A percentile compares a stretch with the other conserved stretches of the same genome.
Conservation (phyloP, 1,140 invertebrate species). For the Halyomorpha halys region DNA sequence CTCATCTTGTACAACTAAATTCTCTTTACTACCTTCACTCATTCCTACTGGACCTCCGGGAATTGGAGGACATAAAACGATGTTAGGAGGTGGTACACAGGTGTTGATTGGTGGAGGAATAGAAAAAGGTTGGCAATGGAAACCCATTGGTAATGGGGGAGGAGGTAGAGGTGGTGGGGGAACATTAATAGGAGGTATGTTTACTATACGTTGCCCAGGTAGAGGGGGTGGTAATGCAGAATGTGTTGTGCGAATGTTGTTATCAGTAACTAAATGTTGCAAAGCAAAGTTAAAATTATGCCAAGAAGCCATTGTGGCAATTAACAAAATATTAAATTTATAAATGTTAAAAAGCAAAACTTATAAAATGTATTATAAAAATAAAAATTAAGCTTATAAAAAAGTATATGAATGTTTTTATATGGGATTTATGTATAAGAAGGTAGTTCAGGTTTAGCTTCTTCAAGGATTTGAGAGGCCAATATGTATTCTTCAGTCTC, state of each 20-base stretch:
- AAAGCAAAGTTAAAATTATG: constrained; percentile 5
- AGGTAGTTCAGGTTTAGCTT: constrained; percentile 52
- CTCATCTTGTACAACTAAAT: background rate
- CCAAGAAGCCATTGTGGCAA: background rate
- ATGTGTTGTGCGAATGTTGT: background rate
- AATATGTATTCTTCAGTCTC: constrained; percentile 59
- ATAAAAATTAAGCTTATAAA: constrained; percentile 5
- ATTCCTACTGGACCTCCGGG: background rate
- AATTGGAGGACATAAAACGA: background rate
- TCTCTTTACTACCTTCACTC: too few species aligned
- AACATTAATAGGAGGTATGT: background rate
- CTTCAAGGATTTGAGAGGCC: constrained; percentile 55
- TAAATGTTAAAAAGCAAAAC: background rate
- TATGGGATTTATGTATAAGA: constrained; percentile 16
- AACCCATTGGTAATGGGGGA: background rate
- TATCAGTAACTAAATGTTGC: background rate
- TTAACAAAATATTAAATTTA: background rate
- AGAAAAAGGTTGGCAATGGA: background rate
- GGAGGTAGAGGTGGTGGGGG: background rate
- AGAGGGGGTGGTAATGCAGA: background rate
- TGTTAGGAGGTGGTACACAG: background rate
- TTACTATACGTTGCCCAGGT: too few species aligned
- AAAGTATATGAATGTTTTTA: constrained; percentile 5
- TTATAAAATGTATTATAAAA: constrained; percentile 16
- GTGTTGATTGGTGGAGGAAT: constrained; percentile 18